Evolutionary conservation across 2,888 invertebrate genomes (phyloP).

Genomic region (Tiliacea citrago): DNA sequence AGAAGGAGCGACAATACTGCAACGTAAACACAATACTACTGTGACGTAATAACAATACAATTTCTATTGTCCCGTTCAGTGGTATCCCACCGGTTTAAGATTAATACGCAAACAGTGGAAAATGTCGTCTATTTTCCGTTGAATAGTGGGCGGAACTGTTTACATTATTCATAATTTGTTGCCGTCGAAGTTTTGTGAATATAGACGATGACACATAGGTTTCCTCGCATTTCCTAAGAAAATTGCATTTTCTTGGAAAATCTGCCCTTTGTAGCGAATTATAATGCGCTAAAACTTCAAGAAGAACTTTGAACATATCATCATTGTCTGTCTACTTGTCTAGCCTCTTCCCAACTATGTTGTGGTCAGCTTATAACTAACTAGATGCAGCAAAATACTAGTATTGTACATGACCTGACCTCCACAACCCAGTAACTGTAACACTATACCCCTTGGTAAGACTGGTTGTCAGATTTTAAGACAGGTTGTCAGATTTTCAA

Average conservation of each 20-base stretch:
- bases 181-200: neutral
- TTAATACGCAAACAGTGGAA: neutral
- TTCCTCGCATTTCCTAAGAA: neutral
- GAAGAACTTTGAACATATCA: neutral
- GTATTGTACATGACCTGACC: neutral
- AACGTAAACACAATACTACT: no score
- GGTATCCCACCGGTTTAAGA: no score
- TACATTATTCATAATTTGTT: slow-evolving; percentile 1
- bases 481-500: neutral
- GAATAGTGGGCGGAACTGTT: neutral
- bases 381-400: neutral
- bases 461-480: neutral
- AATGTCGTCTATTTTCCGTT: slow-evolving; percentile 3
- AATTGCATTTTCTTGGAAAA: neutral
- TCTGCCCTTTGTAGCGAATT: neutral
- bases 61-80: no score
- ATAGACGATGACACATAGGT: neutral
- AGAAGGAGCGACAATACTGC: no score
- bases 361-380: no score
- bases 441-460: neutral
- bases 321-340: no score
- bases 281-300: neutral
- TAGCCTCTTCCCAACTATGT: neutral
- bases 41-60: no score
- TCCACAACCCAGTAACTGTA: neutral